phyloP scores from a whole-genome alignment of 2,113 vertebrate genomes.

The Charadrius vociferus region DNA sequence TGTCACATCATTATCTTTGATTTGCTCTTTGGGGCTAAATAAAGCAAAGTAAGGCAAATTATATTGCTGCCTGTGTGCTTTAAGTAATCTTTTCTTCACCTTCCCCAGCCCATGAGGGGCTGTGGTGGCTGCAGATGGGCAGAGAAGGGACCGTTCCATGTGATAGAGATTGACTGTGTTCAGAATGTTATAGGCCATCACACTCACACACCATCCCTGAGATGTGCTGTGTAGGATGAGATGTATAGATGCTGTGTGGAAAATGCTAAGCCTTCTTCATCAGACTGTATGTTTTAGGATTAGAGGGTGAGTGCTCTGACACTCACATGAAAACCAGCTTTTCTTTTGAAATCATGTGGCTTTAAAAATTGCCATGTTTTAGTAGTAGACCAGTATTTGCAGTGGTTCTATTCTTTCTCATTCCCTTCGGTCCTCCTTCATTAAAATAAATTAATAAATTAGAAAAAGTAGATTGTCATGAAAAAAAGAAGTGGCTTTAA shows the following conservation, averaged over 20 bases:
- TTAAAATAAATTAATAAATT: not conserved
- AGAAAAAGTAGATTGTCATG: not conserved
- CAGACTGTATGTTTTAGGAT: not conserved
- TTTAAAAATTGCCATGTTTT: not conserved
- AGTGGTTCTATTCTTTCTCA: not conserved
- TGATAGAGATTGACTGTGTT: not conserved
- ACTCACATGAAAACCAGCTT: not conserved
- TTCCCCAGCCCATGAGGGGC: not conserved
- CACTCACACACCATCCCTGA: not conserved
- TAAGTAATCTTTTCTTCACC: not conserved
- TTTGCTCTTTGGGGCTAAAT: not conserved
- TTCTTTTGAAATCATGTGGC: not conserved
- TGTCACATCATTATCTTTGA: not conserved
- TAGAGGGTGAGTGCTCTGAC: not conserved
- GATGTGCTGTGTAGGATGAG: not conserved
- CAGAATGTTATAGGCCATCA: not conserved
- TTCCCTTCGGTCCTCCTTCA: not conserved
- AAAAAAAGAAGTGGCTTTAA: not conserved
- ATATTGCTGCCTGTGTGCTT: not conserved
- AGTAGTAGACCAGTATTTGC: not conserved
- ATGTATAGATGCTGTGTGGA: not conserved
- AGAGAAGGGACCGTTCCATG: not conserved
- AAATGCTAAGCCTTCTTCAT: not conserved
- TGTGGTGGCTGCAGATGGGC: not conserved
- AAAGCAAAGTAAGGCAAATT: not conserved